phyloP scores from a whole-genome alignment of 1,140 invertebrate species.

The Leptoteleia sp. region DNA sequence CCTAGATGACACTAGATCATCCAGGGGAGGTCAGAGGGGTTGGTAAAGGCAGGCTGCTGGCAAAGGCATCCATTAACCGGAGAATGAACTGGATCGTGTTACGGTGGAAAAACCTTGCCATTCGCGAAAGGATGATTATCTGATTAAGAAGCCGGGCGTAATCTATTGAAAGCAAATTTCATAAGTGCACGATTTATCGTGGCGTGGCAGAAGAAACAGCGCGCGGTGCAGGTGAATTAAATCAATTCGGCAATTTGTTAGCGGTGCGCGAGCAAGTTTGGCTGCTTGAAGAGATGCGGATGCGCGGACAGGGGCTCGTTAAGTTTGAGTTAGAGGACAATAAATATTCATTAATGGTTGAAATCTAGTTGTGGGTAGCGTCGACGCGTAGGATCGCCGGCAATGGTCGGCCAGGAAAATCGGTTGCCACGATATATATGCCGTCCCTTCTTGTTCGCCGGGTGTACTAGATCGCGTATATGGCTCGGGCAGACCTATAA shows the following conservation, averaged over 20 bases:
- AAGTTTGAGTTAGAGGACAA: constrained; percentile 75
- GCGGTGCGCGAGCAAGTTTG: constrained; percentile 38
- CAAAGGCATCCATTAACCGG: not conserved
- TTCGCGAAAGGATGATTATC: constrained; percentile 4
- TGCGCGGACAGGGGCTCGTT: constrained; percentile 68
- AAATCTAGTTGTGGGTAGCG: constrained; percentile 58
- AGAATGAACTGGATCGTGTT: not conserved
- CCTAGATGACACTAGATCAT: not conserved
- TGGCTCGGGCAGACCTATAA: constrained; percentile 53
- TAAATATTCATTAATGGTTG: constrained; percentile 79
- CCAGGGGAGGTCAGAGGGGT: too few species aligned
- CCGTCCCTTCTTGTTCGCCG: constrained; percentile 36
- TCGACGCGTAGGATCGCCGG: constrained; percentile 18
- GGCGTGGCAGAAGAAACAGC: constrained; percentile 39
- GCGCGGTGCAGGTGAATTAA: constrained; percentile 66
- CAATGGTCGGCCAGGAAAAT: constrained; percentile 32
- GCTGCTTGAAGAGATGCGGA: constrained; percentile 28
- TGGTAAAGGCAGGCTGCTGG: not conserved
- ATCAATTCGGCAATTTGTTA: constrained; percentile 72
- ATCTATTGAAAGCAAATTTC: too few species aligned
- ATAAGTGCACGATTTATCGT: constrained; percentile 27
- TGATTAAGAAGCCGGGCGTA: constrained; percentile 5
- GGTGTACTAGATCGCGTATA: constrained; percentile 41
- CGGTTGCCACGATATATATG: constrained; percentile 48
- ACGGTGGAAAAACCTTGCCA: not conserved